These are phyloP conservation scores for Oriolus oriolus DNA, from an alignment of 2,113 vertebrate species.

Conservation along the genomic window DNA sequence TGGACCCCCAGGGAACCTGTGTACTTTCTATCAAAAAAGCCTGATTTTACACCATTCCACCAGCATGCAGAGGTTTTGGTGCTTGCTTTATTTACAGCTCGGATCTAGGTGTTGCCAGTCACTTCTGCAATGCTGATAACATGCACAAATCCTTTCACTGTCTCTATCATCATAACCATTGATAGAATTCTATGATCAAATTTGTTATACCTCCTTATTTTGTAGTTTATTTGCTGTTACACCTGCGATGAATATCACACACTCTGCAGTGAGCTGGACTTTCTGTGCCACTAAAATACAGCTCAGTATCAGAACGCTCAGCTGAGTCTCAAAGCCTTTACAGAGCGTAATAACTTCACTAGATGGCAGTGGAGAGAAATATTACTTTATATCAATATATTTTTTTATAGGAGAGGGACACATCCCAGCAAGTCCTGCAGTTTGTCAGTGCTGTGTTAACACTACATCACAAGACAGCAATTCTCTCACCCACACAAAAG, in stretches of 20 bases:
- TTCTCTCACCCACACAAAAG: background rate
- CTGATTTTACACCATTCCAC: background rate
- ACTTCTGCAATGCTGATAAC: background rate
- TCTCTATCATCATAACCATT: background rate
- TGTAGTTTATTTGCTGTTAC: background rate
- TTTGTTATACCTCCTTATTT: background rate
- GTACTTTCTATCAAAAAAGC: background rate
- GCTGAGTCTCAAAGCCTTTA: background rate
- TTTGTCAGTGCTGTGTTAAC: background rate
- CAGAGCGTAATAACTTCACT: background rate
- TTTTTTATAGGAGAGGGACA: background rate
- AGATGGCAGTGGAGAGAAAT: slow-evolving; percentile 47
- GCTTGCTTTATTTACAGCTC: background rate
- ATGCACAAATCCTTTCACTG: background rate
- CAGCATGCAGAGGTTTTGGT: background rate
- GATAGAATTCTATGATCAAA: background rate
- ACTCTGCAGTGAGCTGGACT: background rate
- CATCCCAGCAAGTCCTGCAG: background rate
- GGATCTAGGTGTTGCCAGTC: too few species aligned
- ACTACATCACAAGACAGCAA: background rate
- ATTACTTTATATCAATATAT: background rate
- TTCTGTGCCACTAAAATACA: background rate
- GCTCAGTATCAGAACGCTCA: background rate
- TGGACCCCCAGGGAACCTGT: fast-evolving
- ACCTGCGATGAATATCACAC: background rate